Conservation (phyloP, 2,113 vertebrate genomes). For the Bos javanicus region DNA sequence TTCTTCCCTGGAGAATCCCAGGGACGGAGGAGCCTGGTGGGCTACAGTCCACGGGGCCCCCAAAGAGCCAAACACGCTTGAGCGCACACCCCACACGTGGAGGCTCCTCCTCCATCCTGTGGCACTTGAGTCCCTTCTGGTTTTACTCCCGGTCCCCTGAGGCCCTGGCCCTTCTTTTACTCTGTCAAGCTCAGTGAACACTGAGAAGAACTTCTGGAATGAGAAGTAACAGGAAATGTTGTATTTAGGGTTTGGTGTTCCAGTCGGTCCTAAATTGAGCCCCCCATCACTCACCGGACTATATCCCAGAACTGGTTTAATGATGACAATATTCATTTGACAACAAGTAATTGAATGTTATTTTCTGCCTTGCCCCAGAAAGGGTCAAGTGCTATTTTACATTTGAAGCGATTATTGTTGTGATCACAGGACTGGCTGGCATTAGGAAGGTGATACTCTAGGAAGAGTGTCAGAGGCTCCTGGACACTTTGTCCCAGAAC, state of each 20-base stretch:
- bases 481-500: background rate
- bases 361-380: slow-evolving; percentile 46
- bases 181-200: rapidly evolving
- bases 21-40: background rate
- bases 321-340: slow-evolving; percentile 9
- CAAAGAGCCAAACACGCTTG: background rate
- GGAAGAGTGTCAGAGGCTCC: background rate
- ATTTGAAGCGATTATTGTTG: slow-evolving; percentile 23
- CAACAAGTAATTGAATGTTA: slow-evolving; percentile 46
- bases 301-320: slow-evolving; percentile 6
- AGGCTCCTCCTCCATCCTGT: background rate
- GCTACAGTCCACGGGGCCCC: background rate
- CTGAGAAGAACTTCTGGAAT: background rate
- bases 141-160: background rate
- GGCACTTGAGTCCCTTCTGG: background rate
- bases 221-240: rapidly evolving
- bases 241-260: background rate
- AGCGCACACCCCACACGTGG: background rate
- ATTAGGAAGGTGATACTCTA: background rate
- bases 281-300: background rate
- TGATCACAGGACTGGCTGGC: background rate
- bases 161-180: background rate
- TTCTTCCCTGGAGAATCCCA: background rate
- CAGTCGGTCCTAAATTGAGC: background rate
- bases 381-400: slow-evolving; percentile 50